Evolutionary conservation across 2,797 vertebrate species (phyloP).

Genomic region (Aeoliscus strigatus): DNA sequence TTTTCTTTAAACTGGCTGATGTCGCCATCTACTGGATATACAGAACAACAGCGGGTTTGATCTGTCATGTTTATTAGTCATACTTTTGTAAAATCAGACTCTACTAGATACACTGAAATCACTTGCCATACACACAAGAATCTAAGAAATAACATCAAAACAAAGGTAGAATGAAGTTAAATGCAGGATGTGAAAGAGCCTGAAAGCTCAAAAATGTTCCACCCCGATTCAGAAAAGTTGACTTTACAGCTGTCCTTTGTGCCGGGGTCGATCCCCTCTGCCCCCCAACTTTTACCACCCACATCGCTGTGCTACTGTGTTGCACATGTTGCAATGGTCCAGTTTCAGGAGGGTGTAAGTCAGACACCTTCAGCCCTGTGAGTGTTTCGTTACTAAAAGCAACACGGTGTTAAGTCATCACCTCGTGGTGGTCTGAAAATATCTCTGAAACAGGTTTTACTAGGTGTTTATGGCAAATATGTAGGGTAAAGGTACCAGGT

Average conservation of each 20-base stretch:
- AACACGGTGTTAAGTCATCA: constrained; percentile 46
- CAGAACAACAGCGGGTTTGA: background rate
- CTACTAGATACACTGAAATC: too few relatives aligned
- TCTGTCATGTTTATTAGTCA: too few relatives aligned
- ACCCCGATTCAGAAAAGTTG: too few relatives aligned
- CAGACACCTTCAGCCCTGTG: constrained; percentile 10
- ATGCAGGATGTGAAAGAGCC: too few relatives aligned
- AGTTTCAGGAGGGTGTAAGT: constrained; percentile 6
- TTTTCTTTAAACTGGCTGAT: constrained; percentile 20
- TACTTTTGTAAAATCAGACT: too few relatives aligned
- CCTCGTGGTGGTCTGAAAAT: constrained; percentile 40
- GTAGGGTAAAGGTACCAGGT: too few relatives aligned
- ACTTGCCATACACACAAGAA: too few relatives aligned
- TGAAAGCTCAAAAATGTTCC: too few relatives aligned
- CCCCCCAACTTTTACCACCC: constrained; percentile 42
- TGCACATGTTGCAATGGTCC: constrained; percentile 6
- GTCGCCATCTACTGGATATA: constrained; percentile 65
- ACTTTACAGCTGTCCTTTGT: constrained; percentile 23
- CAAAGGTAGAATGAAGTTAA: too few relatives aligned
- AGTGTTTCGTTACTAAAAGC: constrained; percentile 36
- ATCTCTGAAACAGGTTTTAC: too few relatives aligned
- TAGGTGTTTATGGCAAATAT: too few relatives aligned
- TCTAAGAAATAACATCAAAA: too few relatives aligned
- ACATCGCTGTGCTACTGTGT: constrained; percentile 19
- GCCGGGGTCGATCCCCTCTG: constrained; percentile 20